phyloP scores from a whole-genome alignment of 1,140 invertebrate species.

The Achroia grisella region DNA sequence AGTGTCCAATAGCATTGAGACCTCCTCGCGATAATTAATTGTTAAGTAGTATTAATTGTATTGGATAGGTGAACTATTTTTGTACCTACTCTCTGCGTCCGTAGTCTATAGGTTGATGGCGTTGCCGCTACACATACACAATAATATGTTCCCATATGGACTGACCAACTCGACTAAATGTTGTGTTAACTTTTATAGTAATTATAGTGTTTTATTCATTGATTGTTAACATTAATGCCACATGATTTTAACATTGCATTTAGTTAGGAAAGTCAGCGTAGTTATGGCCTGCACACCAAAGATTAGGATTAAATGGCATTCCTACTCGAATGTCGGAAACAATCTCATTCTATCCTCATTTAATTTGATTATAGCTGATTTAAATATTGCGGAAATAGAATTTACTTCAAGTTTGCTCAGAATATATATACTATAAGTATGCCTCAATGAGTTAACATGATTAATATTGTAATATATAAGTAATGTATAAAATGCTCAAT shows the following conservation, averaged over 20 bases:
- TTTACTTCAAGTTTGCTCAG: conserved; percentile 37
- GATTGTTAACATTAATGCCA: background rate
- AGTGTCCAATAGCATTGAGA: too few relatives aligned
- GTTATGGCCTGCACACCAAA: conserved; percentile 66
- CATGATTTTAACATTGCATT: conserved; percentile 22
- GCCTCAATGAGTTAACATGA: conserved; percentile 33
- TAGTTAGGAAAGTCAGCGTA: conserved; percentile 32
- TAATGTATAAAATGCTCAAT: conserved; percentile 58
- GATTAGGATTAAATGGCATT: conserved; percentile 64
- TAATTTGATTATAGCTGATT: conserved; percentile 16
- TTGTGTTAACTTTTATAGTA: conserved; percentile 10
- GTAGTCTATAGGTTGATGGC: conserved; percentile 56
- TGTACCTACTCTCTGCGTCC: conserved; percentile 66
- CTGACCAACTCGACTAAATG: conserved; percentile 33
- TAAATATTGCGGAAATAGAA: conserved; percentile 10
- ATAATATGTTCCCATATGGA: conserved; percentile 36
- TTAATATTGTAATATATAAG: conserved; percentile 23
- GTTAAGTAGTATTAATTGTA: conserved; percentile 72
- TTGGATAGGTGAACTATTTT: conserved; percentile 71
- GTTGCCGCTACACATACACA: conserved; percentile 57
- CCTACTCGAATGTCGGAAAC: conserved; percentile 33
- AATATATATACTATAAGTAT: conserved; percentile 25
- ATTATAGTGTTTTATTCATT: background rate
- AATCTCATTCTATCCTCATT: conserved; percentile 19
- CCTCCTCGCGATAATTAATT: conserved; percentile 66